phyloP scores from a whole-genome alignment of 2,888 invertebrate genomes.

The Cryptophagus acutangulus region DNA sequence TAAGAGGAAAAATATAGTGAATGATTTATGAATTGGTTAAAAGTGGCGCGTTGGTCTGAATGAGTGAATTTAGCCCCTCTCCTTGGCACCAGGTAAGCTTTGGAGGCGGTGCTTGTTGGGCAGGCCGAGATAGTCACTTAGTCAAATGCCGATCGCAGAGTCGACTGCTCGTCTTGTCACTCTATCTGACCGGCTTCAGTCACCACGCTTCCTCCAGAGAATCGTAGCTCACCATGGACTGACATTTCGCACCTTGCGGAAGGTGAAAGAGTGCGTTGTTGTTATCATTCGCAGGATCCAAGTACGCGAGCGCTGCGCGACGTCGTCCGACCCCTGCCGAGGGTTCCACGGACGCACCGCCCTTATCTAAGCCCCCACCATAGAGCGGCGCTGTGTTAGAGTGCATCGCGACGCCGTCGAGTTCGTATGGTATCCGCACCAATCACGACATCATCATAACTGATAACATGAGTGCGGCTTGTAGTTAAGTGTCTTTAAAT shows the following conservation, averaged over 20 bases:
- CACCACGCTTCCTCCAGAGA: background rate
- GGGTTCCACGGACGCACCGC: conserved; percentile 46
- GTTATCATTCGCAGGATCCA: conserved; percentile 29
- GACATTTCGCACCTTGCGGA: conserved; percentile 9
- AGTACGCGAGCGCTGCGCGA: conserved; percentile 37
- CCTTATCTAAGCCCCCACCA: conserved; percentile 46
- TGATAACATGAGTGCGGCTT: conserved; percentile 33
- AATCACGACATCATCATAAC: conserved; percentile 39
- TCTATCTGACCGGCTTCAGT: conserved; percentile 19
- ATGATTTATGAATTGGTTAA: conserved; percentile 46
- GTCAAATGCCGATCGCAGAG: conserved; percentile 46
- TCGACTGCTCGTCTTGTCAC: conserved; percentile 30
- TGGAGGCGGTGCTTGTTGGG: conserved; percentile 45
- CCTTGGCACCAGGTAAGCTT: conserved; percentile 40
- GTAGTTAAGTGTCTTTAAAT: conserved; percentile 25
- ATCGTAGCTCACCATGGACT: conserved; percentile 10
- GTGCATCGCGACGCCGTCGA: conserved; percentile 48
- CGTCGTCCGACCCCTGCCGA: conserved; percentile 42
- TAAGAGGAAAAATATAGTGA: conserved; percentile 36
- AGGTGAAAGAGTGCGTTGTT: conserved; percentile 2
- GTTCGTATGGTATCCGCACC: conserved; percentile 44
- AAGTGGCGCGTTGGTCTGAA: conserved; percentile 42
- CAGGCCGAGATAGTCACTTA: conserved; percentile 46
- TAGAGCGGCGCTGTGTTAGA: conserved; percentile 44
- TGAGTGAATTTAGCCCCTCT: conserved; percentile 43